Percentiles rank a stretch among this genome's conserved stretches.
Evolutionary conservation across 1,140 invertebrate species (phyloP).

Genomic region (Penaeus indicus): DNA sequence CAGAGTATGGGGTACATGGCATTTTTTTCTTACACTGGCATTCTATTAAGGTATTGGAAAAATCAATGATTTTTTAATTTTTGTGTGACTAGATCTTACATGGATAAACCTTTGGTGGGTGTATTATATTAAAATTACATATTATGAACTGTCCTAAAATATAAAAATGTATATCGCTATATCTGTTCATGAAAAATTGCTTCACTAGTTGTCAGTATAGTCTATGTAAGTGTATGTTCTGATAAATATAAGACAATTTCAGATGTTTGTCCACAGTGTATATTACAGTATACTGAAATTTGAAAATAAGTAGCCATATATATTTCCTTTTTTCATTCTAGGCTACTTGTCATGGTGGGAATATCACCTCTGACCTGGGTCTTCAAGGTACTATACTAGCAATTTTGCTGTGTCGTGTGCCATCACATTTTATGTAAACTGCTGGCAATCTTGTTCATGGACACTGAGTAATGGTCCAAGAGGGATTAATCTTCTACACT

Average conservation of each 20-base stretch:
- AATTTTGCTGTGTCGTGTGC: conserved; percentile 1
- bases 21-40: conserved; percentile 77
- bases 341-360: conserved; percentile 48
- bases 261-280: too few species aligned
- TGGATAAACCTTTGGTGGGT: too few species aligned
- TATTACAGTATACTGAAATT: background rate
- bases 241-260: too few species aligned
- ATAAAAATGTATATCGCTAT: too few species aligned
- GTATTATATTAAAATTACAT: too few species aligned
- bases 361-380: background rate
- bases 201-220: too few species aligned
- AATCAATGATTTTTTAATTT: background rate
- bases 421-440: conserved; percentile 40
- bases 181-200: too few species aligned
- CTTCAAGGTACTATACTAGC: background rate
- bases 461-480: conserved; percentile 28
- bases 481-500: conserved; percentile 27
- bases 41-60: conserved; percentile 72
- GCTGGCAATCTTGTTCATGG: conserved; percentile 28
- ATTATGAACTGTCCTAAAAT: too few species aligned
- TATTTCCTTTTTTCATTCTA: background rate
- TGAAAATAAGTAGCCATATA: background rate
- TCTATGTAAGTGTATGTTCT: too few species aligned
- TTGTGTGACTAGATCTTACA: too few species aligned
- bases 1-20: conserved; percentile 76